Evolutionary conservation across 2,888 invertebrate genomes (phyloP).

Genomic region (Malthinus flaveolus): DNA sequence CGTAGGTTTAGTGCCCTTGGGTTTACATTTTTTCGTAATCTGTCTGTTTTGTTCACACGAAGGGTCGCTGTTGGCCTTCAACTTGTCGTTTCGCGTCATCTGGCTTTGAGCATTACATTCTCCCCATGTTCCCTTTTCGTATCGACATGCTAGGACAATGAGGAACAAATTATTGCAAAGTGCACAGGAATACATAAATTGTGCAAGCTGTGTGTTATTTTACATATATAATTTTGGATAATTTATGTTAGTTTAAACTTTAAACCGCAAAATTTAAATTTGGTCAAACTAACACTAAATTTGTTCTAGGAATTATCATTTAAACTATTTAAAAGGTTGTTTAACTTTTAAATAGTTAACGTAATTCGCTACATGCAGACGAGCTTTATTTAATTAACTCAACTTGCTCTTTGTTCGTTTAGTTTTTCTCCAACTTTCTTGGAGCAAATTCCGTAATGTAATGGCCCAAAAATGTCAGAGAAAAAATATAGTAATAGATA

Average conservation of each 20-base stretch:
- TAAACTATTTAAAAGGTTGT: too few species aligned
- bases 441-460: too few species aligned
- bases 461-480: too few species aligned
- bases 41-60: conserved; percentile 82
- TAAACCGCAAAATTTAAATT: too few species aligned
- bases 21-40: conserved; percentile 86
- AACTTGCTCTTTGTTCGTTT: too few species aligned
- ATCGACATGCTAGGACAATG: conserved; percentile 74
- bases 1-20: conserved; percentile 65
- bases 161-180: conserved; percentile 13
- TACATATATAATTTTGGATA: neutral
- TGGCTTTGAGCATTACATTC: conserved; percentile 79
- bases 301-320: too few species aligned
- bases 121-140: conserved; percentile 86
- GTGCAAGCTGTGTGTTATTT: conserved; percentile 3
- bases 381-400: too few species aligned
- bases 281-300: too few species aligned
- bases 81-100: conserved; percentile 81
- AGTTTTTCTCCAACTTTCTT: too few species aligned
- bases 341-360: too few species aligned
- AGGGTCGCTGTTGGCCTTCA: conserved; percentile 81
- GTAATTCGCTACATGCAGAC: too few species aligned
- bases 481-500: too few species aligned
- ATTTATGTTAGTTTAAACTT: neutral
- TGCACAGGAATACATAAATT: conserved; percentile 8